These are phyloP conservation scores for Drosophila kanekoi DNA, from an alignment of 2,888 invertebrate genomes.

Conservation along the genomic window DNA sequence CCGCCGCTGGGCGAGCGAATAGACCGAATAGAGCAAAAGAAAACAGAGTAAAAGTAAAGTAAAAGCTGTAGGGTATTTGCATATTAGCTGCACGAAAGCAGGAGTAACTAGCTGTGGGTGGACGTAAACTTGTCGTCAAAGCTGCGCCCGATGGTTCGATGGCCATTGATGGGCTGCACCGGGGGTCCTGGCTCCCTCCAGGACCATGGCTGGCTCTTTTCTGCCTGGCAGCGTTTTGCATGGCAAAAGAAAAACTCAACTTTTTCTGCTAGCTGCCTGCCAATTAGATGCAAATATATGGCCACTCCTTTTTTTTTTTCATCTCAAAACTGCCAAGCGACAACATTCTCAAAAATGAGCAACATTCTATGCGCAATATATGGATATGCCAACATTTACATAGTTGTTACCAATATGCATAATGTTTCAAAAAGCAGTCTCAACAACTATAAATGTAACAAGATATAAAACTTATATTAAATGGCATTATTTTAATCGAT, in stretches of 20 bases:
- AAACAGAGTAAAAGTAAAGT: constrained; percentile 57
- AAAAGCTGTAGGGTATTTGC: constrained; percentile 77
- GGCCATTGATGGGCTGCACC: constrained; percentile 48
- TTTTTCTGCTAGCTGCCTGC: constrained; percentile 59
- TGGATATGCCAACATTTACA: too few relatives aligned
- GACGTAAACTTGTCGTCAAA: constrained; percentile 53
- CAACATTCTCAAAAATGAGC: constrained; percentile 25
- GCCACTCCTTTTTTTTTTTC: constrained; percentile 23
- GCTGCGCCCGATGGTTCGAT: constrained; percentile 54
- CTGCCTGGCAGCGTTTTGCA: constrained; percentile 44
- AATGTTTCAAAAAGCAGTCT: too few relatives aligned
- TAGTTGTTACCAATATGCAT: too few relatives aligned
- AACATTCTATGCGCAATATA: constrained; percentile 16
- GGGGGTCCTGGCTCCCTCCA: constrained; percentile 9
- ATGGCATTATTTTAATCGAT: too few relatives aligned
- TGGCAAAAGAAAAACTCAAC: constrained; percentile 36
- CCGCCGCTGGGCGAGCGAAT: constrained; percentile 35
- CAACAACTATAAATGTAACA: too few relatives aligned
- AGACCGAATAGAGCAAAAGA: constrained; percentile 28
- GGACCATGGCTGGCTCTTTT: constrained; percentile 19
- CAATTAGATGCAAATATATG: constrained; percentile 80
- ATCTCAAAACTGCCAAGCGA: constrained; percentile 19
- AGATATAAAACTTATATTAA: too few relatives aligned
- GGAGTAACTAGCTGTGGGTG: constrained; percentile 20
- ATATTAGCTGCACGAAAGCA: constrained; percentile 70